Base-by-base conservation (phyloP, 1,140 invertebrate species). In the Pseudomyrmex gracilis region DNA sequence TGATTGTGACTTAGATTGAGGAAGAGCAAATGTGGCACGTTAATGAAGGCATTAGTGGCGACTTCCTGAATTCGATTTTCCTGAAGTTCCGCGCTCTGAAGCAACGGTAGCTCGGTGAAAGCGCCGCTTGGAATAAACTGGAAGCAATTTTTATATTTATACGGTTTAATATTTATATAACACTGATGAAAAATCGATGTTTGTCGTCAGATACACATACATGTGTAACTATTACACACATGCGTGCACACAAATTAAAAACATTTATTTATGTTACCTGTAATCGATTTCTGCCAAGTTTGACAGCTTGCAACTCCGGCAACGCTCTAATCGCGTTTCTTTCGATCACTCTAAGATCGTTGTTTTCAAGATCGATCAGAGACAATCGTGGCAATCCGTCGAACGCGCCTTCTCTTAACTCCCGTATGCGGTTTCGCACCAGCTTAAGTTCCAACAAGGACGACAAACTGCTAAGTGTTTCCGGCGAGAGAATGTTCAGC, bases 1-100 rank as follows among this genome's bases (percentile, higher is more conserved):
- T 97, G 95, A 94, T 98, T 98, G 85, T 96, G 95, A 89, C 97
- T 98, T 66, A 98, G 91, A 95, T 98, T 98, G 10, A 98, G 93
- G 91, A 97, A 97, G 24, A 98, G 95, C 61, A 98, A 92, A 61
- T 97, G 96, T 8, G 97, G 97, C 15, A 97, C 96, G 86, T 96
- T 96, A 83, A 96, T 95, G 91, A 98, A 98, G 0, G 97, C 97
- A 86, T 96, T 95, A n/a, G 95, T 95, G 0, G 97, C 96, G 61
- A 98, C 96, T 84, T 96, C 96, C 78, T 95, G 95, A 8, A 94
- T 94, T 13, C 93, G 94, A 92, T 98, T 98, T 88, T 98, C 96
- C 94, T 98, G 97, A 51, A 98, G 93, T 91, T 98, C 97, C 1
- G 97, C 95, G 55, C 93, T 95, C 92, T 97, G 96, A 12, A 98